Evolutionary conservation across 2,113 vertebrate genomes (phyloP), one percentile per base, ranked within the genome.

Genomic region (Panthera leo): DNA sequence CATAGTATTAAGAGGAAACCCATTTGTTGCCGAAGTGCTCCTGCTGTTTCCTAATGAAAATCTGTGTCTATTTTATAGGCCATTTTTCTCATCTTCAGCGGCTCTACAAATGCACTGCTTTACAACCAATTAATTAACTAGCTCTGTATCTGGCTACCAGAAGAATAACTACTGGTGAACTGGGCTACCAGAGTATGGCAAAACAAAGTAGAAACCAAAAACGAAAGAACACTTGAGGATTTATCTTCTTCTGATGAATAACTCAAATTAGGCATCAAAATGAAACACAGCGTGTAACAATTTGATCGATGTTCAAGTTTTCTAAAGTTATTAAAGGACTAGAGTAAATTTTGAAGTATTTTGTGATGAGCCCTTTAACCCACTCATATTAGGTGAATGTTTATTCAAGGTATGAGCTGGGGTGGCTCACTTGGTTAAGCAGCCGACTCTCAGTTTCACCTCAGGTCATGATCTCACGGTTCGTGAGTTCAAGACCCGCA

Each of bases 41-140:
- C 39, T 91, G 80, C 36, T 68, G 85, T 82, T 97, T 94, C 65
- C 94, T 97, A 95, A 98, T 75, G 95, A 96, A 97, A 96, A 85
- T 68, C 53, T 78, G 15, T 16, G 53, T 76, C 93, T 91, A 39
- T 84, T 97, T 96, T 91, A 91, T 34, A 97, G 94, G 82, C 80
- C 58, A 63, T 42, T 83, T 90, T 93, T 79, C 18, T 36, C 70
- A 90, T 85, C 29, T 85, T 84, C 82, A 36, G 10, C 48, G 84
- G 90, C 63, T 95, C 42, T 84, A 67, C 31, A 94, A 92, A 94
- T 31, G 31, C 42, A 15, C 19, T 61, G 39, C 84, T 92, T 65
- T 71, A 45, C 27, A 53, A 88, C 27, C 88, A 97, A 82, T 92
- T 92, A 96, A 96, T 95, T 92, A 96, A 96, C 53, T 82, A 71